Evolutionary conservation across 2,888 invertebrate species (phyloP).

Genomic region (Lumbricus terrestris): DNA sequence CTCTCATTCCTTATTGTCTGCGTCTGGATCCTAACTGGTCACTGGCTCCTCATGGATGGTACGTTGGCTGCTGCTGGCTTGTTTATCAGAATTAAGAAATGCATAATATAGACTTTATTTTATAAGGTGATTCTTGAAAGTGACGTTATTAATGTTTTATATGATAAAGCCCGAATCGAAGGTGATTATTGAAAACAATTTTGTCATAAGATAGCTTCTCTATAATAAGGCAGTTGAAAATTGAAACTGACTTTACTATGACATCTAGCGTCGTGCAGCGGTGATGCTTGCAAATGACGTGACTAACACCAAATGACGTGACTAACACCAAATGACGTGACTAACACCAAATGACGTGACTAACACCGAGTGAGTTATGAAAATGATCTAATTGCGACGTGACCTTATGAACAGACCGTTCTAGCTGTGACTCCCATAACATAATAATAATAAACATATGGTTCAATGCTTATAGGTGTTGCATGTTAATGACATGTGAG

Average conservation of each 20-base stretch:
- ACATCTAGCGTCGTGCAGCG: too few species aligned
- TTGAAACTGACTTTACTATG: too few species aligned
- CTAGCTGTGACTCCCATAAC: not conserved
- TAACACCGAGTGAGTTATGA: not conserved
- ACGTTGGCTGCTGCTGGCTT: constrained; percentile 42
- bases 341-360: too few species aligned
- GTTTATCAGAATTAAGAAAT: not conserved
- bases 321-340: too few species aligned
- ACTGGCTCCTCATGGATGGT: constrained; percentile 97
- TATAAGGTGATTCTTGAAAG: not conserved
- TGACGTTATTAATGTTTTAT: too few species aligned
- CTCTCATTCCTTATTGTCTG: constrained; percentile 89
- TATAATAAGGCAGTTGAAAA: too few species aligned
- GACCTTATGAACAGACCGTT: not conserved
- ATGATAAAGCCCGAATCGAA: too few species aligned
- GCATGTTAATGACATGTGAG: not conserved
- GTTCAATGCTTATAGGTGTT: not conserved
- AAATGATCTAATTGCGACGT: not conserved
- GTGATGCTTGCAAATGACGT: too few species aligned
- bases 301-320: too few species aligned
- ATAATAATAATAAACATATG: not conserved
- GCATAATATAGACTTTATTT: not conserved
- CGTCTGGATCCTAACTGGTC: constrained; percentile 95
- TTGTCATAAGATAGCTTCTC: too few species aligned
- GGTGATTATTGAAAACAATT: too few species aligned